These are phyloP conservation scores for Mus minutoides DNA, from an alignment of 2,797 vertebrate species.

Conservation along the genomic window DNA sequence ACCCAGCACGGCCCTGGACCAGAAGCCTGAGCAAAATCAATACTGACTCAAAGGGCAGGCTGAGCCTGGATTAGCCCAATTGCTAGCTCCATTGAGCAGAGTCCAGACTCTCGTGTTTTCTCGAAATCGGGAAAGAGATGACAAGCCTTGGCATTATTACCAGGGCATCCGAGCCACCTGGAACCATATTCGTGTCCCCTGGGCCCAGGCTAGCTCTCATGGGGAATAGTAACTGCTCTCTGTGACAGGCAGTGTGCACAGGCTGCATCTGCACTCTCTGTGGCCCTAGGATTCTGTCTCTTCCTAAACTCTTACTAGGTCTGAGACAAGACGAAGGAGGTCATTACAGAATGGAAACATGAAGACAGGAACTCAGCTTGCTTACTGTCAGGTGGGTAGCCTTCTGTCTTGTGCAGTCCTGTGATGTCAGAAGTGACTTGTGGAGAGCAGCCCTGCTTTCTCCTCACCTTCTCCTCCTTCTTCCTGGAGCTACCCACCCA, in stretches of 20 bases:
- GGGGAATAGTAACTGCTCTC: neutral
- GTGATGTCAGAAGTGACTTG: neutral
- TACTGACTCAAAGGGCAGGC: neutral
- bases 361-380: too few relatives aligned
- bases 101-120: neutral
- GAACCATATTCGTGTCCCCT: neutral
- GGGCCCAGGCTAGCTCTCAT: neutral
- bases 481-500: neutral
- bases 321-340: neutral
- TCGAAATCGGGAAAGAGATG: neutral
- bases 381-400: neutral
- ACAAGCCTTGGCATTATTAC: neutral
- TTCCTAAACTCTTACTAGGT: neutral
- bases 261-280: too few relatives aligned
- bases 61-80: neutral
- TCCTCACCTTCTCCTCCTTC: fast-evolving
- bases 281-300: neutral
- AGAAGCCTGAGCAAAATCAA: neutral
- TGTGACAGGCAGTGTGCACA: too few relatives aligned
- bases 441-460: neutral
- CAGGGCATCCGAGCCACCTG: neutral
- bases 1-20: fast-evolving
- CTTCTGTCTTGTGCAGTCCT: neutral
- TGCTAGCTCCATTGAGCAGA: neutral
- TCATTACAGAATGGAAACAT: too few relatives aligned